Base-by-base conservation (phyloP, 1,140 invertebrate genomes). In the Aphelenchoides avenae region DNA sequence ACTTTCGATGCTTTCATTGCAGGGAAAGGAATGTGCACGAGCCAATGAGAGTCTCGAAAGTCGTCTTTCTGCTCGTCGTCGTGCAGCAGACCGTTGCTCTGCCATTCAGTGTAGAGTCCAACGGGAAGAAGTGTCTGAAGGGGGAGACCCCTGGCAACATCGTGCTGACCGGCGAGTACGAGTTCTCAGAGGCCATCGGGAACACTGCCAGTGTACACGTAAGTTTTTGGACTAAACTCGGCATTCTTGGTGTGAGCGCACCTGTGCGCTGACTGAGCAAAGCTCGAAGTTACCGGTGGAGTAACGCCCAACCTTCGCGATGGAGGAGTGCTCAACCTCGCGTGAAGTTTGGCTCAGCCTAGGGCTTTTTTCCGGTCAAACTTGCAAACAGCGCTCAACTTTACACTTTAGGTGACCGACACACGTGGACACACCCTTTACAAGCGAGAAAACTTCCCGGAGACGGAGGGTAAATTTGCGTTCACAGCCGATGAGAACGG, bases 401-500 rank as follows among this genome's bases (percentile, higher is more conserved):
- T n/a, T n/a, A 27, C 50, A 56, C 71, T 79, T 15, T 78, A 94
- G 89, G 85, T 93, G 5, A 85, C 84, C 57, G 93, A 99, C 80
- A 89, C 91, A 1, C 93, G 92, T 78, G 88, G 88, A 4, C 89
- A 97, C 71, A 89, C 90, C 69, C 81, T 98, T 26, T 86, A 89
- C 41, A 86, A 89, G 69, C 88, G 91, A 75, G 88, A 95, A 70
- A 86, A 89, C 75, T 86, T 91, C 58, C 83, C 81, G 1, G 80
- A 79, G 34, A 70, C 75, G 30, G 89, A 90, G 81, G 92, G 90
- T 59, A 96, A 93, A 77, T 96, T 98, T 79, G 88, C 90, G 40
- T 96, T 97, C 80, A 89, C 89, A 37, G 94, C 91, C 9, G 94
- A 98, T 79, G 88, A 87, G 56, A 91, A 91, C 82, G 94, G 98